Base-by-base conservation (phyloP, 2,797 vertebrate species). In the Pagetopsis macropterus region DNA sequence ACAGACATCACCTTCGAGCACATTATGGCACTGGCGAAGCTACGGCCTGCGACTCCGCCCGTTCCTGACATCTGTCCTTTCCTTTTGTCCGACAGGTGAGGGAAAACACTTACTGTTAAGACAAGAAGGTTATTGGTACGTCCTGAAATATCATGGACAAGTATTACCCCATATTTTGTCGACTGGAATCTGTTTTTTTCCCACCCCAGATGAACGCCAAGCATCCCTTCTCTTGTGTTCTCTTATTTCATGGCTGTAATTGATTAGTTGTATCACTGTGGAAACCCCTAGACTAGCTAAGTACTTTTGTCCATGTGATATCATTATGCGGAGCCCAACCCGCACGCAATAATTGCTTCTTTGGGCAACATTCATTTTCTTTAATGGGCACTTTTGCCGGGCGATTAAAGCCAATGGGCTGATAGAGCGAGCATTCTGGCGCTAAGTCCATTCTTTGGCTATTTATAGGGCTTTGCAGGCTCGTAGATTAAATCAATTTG, bases 1-100 rank as follows among this genome's bases (percentile, higher is more conserved):
- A 99, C 98, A 0, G 97, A 99, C 91, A 98, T 99, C 91, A 99
- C 97, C 45, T 99, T 99, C 0, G 97, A 99, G 75, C 97, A 98
- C 86, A 97, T 99, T 85, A 96, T 97, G 96, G 96, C 97, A 33
- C 89, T 98, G 85, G 95, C 97, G 51, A 99, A 98, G 87, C 94
- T 98, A 2, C 94, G 96, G 59, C 95, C 97, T 1, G 92, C 94
- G 9, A 97, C 96, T 3, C 97, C 98, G 0, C 97, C 98, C 0
- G 96, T 99, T 79, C 97, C 98, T 1, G 97, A 99, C 84, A 95
- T 98, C 89, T 99, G 97, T 75, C 97, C 98, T 1, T 98, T 98
- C 85, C 93, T 99, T 19, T 95, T 99, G 80, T 98, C 97, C 49
- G 97, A 99, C 93, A 99, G 98, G 98, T 98, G 62, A 88, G 84